Evolutionary conservation across 2,113 vertebrate genomes (phyloP).

Genomic region (Archilochus colubris): DNA sequence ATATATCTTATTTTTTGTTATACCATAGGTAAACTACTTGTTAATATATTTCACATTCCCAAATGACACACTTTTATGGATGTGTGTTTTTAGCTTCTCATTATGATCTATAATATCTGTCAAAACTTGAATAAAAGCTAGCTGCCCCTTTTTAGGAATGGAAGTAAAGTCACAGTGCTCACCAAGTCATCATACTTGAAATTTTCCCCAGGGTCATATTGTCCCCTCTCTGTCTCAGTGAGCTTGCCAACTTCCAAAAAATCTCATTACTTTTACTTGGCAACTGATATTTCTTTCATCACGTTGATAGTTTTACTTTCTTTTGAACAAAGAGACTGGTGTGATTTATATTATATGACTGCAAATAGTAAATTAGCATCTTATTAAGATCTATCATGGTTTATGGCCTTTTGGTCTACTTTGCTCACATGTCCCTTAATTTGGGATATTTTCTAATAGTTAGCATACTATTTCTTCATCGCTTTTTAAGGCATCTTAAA

Average conservation of each 20-base stretch:
- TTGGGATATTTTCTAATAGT: not conserved
- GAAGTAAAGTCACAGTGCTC: not conserved
- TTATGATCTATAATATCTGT: not conserved
- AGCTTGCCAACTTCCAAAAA: not conserved
- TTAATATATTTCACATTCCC: not conserved
- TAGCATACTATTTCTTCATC: not conserved
- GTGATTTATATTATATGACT: not conserved
- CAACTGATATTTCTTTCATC: constrained; percentile 21
- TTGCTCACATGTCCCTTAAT: not conserved
- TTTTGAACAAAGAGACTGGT: not conserved
- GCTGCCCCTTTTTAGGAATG: not conserved
- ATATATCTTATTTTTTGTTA: not conserved
- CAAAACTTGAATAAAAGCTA: not conserved
- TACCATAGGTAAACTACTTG: not conserved
- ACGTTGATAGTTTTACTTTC: not conserved
- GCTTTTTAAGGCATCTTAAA: not conserved
- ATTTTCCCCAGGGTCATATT: constrained; percentile 13
- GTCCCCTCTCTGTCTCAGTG: not conserved
- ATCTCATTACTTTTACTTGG: constrained; percentile 18
- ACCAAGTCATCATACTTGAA: not conserved
- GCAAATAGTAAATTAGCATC: constrained; percentile 13
- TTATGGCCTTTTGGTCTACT: not conserved
- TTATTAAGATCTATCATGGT: not conserved
- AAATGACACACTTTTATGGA: not conserved
- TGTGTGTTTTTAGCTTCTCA: not conserved